Conservation (phyloP, 2,888 invertebrate genomes). For the Operophtera brumata region DNA sequence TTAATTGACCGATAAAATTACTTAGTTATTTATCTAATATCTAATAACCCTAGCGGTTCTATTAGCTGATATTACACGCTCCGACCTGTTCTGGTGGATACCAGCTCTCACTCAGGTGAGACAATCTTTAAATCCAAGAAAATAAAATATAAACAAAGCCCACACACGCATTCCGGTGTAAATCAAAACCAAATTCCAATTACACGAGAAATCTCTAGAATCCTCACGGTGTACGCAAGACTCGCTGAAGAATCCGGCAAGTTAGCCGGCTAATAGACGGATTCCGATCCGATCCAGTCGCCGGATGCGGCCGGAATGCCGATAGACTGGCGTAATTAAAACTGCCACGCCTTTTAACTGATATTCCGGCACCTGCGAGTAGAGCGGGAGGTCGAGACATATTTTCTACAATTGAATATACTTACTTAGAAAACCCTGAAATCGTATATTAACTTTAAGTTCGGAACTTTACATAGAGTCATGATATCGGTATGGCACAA, state of each 20-base stretch:
- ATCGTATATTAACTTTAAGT: no score
- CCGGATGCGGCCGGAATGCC: constrained; percentile 54
- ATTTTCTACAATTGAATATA: background rate
- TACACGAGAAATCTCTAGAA: constrained; percentile 22
- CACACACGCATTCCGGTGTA: constrained; percentile 12
- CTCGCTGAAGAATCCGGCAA: constrained; percentile 51
- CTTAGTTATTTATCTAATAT: no score
- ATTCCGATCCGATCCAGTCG: constrained; percentile 57
- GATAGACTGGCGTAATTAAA: constrained; percentile 69
- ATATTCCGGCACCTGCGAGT: constrained; percentile 35
- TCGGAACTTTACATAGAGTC: no score
- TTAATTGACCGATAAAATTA: no score
- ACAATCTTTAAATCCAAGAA: background rate
- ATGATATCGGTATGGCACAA: no score
- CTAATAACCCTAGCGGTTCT: no score
- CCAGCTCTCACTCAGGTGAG: background rate
- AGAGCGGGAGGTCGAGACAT: constrained; percentile 6
- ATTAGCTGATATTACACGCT: background rate
- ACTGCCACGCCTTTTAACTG: constrained; percentile 65
- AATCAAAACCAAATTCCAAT: constrained; percentile 24
- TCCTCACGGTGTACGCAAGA: constrained; percentile 18
- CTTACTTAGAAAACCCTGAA: no score
- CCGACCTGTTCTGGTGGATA: background rate
- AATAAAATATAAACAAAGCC: background rate
- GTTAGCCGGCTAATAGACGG: constrained; percentile 63